phyloP scores from a whole-genome alignment of 1,140 invertebrate species.

The Hylaeus volcanicus region DNA sequence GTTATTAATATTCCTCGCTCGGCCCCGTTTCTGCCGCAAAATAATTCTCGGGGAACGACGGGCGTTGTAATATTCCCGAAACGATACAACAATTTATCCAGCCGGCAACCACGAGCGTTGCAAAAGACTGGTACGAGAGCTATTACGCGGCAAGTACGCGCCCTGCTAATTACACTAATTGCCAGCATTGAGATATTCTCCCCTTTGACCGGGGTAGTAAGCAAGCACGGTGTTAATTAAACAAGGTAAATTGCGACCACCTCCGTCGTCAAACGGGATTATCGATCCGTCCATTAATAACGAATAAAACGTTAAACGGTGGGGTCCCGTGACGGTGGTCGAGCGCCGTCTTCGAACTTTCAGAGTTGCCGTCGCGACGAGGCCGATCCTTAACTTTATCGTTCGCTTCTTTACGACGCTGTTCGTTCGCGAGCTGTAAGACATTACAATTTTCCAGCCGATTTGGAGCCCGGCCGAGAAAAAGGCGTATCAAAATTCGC shows the following conservation, averaged over 20 bases:
- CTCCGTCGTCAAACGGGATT: not conserved
- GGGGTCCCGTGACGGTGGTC: not conserved
- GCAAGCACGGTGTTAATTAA: constrained; percentile 32
- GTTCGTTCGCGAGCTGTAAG: not conserved
- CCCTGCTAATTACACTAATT: constrained; percentile 31
- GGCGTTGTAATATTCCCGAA: not conserved
- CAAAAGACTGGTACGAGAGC: not conserved
- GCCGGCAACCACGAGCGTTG: too few species aligned
- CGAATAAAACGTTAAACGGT: constrained; percentile 25
- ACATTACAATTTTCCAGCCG: constrained; percentile 47
- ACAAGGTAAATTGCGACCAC: constrained; percentile 17
- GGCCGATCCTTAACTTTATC: constrained; percentile 12
- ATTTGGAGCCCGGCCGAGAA: not conserved
- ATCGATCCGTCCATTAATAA: constrained; percentile 32
- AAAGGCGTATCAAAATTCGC: constrained; percentile 24
- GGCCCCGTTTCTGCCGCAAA: not conserved
- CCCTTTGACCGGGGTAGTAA: not conserved
- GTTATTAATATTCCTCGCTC: not conserved
- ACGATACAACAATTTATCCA: constrained; percentile 15
- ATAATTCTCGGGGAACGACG: not conserved
- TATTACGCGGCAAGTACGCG: not conserved
- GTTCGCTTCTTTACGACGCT: constrained; percentile 2
- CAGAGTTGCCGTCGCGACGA: not conserved
- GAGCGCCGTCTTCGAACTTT: not conserved
- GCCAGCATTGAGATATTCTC: not conserved